Base-by-base conservation (phyloP, 2,888 invertebrate genomes). In the Geophilus truncorum region DNA sequence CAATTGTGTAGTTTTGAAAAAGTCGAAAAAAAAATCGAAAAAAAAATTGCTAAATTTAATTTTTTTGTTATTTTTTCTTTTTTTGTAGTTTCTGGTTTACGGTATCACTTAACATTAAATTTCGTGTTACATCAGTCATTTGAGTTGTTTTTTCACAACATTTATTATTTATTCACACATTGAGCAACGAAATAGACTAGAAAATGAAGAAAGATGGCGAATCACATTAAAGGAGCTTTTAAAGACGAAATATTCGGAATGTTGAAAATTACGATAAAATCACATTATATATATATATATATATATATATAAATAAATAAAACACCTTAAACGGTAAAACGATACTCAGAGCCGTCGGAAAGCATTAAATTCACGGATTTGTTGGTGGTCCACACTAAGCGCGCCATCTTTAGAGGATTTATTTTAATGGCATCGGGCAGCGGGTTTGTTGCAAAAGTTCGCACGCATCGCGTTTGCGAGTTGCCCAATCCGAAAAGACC, bases 401-500 rank as follows among this genome's bases (percentile, higher is more conserved):
- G 92, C 5, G 97, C 97, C 83, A 96, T 90, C 45, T 95, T 91
- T 88, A 96, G 93, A 0, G 96, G 95, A 89, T 96, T 87, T 81
- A 86, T 87, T 82, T 83, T 83, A 2, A 85, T 83, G 28, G 85
- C 84, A 87, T 96, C 95, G 10, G 96, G 95, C 87, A 96, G 93
- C 0, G 96, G 95, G 5, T 94, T 94, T 0, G 96, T 96, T 83
- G 95, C 96, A 89, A 96, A 96, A 78, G 96, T 95, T 87, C 97
- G 97, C 62, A 97, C 93, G 88, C 98, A 97, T 82, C 95, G 93
- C 0, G 98, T 97, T 88, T 98, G 98, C 5, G 96, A 95, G 84
- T 97, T 96, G 18, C 99, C 99, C 85, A 99, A 90, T 0, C 98
- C 98, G 89, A 99, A 97, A 92, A 98, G 94, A 80, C 95, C 95